These are phyloP conservation scores for Hydroisotoma schaefferi DNA, from an alignment of 2,888 invertebrate species.

Conservation along the genomic window DNA sequence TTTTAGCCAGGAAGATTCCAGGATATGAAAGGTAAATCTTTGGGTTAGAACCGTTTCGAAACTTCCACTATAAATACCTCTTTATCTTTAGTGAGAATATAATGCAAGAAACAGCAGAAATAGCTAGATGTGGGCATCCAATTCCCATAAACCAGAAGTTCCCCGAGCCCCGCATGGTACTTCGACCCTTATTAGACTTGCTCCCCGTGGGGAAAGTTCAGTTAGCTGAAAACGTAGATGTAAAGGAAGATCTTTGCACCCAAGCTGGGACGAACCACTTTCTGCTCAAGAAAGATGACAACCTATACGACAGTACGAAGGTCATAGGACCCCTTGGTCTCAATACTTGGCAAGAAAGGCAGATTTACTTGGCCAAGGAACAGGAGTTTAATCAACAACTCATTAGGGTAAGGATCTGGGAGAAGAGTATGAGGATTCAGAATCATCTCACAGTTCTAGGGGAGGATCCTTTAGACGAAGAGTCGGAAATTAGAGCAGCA, in stretches of 20 bases:
- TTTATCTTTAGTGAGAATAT: not conserved
- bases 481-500: not conserved
- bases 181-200: not conserved
- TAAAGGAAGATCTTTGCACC: not conserved
- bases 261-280: not conserved
- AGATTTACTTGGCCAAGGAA: not conserved
- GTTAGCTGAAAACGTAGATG: not conserved
- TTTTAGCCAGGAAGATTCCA: not conserved
- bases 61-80: not conserved
- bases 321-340: not conserved
- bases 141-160: not conserved
- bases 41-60: not conserved
- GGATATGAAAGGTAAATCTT: conserved; percentile 3
- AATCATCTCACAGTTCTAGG: not conserved
- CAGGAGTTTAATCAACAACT: not conserved
- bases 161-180: not conserved
- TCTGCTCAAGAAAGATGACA: not conserved
- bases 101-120: not conserved
- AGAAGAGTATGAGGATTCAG: not conserved
- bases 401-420: not conserved
- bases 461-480: not conserved
- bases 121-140: not conserved
- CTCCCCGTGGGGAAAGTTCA: not conserved
- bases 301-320: not conserved
- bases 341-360: not conserved